Conservation (phyloP, 1,140 invertebrate genomes). For the Anastrepha ludens region DNA sequence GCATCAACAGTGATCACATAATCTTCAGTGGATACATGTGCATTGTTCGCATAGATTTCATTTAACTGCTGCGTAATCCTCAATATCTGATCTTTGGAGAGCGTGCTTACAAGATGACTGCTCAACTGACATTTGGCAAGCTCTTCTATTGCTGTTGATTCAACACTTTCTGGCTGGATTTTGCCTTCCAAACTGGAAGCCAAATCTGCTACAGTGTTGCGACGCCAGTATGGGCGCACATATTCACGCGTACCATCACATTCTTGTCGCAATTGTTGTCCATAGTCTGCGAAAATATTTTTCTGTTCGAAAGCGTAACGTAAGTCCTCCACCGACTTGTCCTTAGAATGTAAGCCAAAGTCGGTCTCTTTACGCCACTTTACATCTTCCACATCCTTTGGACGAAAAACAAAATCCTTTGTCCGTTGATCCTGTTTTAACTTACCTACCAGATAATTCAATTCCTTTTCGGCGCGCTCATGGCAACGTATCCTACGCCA, state of each 20-base stretch:
- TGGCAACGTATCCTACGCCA: slow-evolving; percentile 88
- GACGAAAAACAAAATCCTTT: slow-evolving; percentile 87
- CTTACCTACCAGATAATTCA: slow-evolving; percentile 85
- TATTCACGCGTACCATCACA: slow-evolving; percentile 78
- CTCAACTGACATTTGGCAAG: slow-evolving; percentile 76
- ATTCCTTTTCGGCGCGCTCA: slow-evolving; percentile 87
- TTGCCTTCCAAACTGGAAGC: slow-evolving; percentile 80
- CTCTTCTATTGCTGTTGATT: slow-evolving; percentile 55
- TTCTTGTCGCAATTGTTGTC: slow-evolving; percentile 67
- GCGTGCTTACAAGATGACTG: slow-evolving; percentile 86
- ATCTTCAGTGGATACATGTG: slow-evolving; percentile 62
- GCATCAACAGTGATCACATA: slow-evolving; percentile 79
- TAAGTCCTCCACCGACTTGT: slow-evolving; percentile 91
- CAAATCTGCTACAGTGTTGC: slow-evolving; percentile 85
- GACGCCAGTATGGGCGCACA: slow-evolving; percentile 89
- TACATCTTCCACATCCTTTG: slow-evolving; percentile 81
- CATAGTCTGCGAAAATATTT: slow-evolving; percentile 61
- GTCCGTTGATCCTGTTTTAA: slow-evolving; percentile 86
- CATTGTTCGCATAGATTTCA: slow-evolving; percentile 82
- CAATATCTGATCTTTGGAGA: slow-evolving; percentile 89
- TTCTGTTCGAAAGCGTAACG: slow-evolving; percentile 80
- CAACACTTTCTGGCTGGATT: slow-evolving; percentile 66
- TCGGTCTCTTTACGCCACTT: slow-evolving; percentile 85
- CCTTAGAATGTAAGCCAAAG: slow-evolving; percentile 85
- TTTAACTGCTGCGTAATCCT: slow-evolving; percentile 87